These are phyloP conservation scores for Propithecus coquereli DNA, from an alignment of 2,113 vertebrate genomes.

Conservation along the genomic window DNA sequence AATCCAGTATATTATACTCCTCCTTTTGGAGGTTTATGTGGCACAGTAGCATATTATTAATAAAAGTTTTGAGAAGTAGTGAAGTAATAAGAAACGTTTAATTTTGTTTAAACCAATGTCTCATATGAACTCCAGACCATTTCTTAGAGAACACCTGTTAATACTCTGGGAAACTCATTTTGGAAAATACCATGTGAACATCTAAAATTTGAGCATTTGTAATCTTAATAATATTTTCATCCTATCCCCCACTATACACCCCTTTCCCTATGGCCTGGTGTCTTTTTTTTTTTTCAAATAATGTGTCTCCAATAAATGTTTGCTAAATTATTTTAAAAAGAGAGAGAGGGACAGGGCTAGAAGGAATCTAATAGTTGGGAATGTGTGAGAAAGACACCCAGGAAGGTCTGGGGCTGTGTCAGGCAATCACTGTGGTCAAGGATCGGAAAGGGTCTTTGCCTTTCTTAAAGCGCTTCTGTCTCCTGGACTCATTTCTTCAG, in stretches of 20 bases:
- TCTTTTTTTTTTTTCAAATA: background rate
- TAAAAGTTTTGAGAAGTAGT: slow-evolving; percentile 33
- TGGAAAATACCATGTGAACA: background rate
- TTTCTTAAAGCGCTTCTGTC: background rate
- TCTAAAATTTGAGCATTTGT: background rate
- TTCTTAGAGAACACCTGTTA: background rate
- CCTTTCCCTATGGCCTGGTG: background rate
- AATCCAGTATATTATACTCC: background rate
- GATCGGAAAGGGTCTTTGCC: no score
- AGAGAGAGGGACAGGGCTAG: rapidly evolving
- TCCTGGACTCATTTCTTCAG: background rate
- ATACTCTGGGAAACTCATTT: slow-evolving; percentile 8
- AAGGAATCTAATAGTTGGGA: background rate
- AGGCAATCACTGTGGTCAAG: rapidly evolving
- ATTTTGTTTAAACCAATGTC: slow-evolving; percentile 11
- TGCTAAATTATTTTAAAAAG: background rate
- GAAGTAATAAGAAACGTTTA: background rate
- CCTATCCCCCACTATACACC: background rate
- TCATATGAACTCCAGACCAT: slow-evolving; percentile 31
- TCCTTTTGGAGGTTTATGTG: background rate
- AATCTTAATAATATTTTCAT: background rate
- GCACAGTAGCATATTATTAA: slow-evolving; percentile 3
- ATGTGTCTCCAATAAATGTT: background rate
- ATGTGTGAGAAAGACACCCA: background rate
- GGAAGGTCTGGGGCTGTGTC: background rate